Evolutionary conservation across 1,140 invertebrate genomes (phyloP).

Genomic region (Teleogryllus occipitalis): DNA sequence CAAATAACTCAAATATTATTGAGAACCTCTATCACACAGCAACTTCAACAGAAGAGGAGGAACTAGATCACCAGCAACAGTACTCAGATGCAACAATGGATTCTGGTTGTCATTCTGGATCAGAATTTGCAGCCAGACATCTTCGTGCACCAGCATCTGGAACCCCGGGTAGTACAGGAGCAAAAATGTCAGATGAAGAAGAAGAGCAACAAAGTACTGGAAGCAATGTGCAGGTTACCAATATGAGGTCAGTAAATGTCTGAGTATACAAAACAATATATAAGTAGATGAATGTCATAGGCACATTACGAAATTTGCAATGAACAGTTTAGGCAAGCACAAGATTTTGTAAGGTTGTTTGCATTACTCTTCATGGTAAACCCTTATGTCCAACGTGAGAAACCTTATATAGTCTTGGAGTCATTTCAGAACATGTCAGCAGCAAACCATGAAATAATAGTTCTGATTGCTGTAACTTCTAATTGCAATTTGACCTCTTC

Average conservation of each 20-base stretch:
- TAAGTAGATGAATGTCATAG: too few relatives aligned
- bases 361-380: too few relatives aligned
- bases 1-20: slow-evolving; percentile 20
- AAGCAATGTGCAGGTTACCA: background rate
- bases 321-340: too few relatives aligned
- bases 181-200: background rate
- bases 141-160: background rate
- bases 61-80: slow-evolving; percentile 31
- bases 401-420: too few relatives aligned
- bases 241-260: slow-evolving; percentile 21
- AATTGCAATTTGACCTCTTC: too few relatives aligned
- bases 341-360: too few relatives aligned
- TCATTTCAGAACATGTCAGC: too few relatives aligned
- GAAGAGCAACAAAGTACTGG: background rate
- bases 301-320: too few relatives aligned
- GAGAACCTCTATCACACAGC: slow-evolving; percentile 19
- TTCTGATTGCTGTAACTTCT: too few relatives aligned
- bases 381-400: too few relatives aligned
- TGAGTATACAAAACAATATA: background rate
- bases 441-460: too few relatives aligned
- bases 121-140: slow-evolving; percentile 17
- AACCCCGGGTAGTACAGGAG: background rate
- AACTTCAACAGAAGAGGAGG: slow-evolving; percentile 31
- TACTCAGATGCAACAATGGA: slow-evolving; percentile 33
- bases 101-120: slow-evolving; percentile 33